These are phyloP conservation scores for Thryonomys swinderianus DNA, from an alignment of 2,113 vertebrate species.

Conservation along the genomic window DNA sequence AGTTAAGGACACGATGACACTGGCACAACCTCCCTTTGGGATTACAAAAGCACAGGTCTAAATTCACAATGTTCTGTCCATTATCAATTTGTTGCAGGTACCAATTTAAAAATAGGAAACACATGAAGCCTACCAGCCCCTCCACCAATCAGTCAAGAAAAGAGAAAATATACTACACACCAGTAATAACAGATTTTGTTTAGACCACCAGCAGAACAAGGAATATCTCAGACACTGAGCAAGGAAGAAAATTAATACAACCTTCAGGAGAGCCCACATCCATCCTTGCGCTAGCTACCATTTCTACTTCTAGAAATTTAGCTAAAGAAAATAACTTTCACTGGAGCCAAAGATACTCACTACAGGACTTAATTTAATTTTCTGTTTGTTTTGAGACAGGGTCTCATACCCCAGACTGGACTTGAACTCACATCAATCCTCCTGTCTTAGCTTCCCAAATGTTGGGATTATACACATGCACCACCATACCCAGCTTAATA, in stretches of 20 bases:
- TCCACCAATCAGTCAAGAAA: conserved; percentile 42
- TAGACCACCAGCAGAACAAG: conserved; percentile 1
- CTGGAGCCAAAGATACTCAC: conserved; percentile 4
- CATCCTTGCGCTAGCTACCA: conserved; percentile 1
- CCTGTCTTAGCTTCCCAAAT: not conserved
- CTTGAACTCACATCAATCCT: not conserved
- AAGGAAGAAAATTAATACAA: not conserved
- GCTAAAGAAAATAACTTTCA: conserved; percentile 4
- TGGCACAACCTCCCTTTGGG: conserved; percentile 96
- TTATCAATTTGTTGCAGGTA: conserved; percentile 19
- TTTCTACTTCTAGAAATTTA: conserved; percentile 47
- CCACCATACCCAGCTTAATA: not conserved
- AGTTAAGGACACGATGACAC: conserved; percentile 96
- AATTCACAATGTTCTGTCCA: conserved; percentile 20
- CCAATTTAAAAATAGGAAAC: conserved; percentile 35
- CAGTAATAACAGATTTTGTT: not conserved
- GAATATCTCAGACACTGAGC: not conserved
- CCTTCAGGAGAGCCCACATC: not conserved
- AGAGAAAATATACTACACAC: not conserved
- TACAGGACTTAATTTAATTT: not conserved
- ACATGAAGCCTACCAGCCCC: not conserved
- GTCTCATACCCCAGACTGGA: not conserved
- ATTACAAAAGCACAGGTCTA: conserved; percentile 69
- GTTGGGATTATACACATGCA: not conserved
- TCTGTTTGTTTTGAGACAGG: not conserved